Base-by-base conservation (phyloP, 2,797 vertebrate genomes). In the Helarctos malayanus region DNA sequence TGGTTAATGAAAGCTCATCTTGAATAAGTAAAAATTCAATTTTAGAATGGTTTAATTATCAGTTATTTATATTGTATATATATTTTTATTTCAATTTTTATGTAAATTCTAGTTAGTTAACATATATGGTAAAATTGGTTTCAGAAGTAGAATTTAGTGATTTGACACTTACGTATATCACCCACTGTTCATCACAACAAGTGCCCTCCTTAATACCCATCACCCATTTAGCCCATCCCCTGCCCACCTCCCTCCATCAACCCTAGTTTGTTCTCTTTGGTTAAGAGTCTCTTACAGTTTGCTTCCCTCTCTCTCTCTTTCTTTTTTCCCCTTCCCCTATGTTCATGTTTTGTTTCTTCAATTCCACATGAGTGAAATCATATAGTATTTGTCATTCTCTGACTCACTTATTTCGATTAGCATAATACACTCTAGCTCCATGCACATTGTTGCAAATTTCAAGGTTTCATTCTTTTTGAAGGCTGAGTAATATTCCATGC, bases 1-100 rank as follows among this genome's bases (percentile, higher is more conserved):
- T 88, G 4, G 45, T 91, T 94, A 93, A 56, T 92, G n/a, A 63
- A 91, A 95, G 19, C 59, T 7, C 12, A 85, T 75, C 52, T 80
- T 45, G 13, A 76, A 45, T 89, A 1, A 96, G 78, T n/a, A 19
- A 73, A 25, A 63, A 56, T 7, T 93, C 2, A 92, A 23, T 97
- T 96, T 96, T 75, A 84, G 65, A 93, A 68, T 84, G 2, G 5
- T 23, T 18, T 75, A 16, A 32, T 54, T 41, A 49, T 61, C 27
- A 75, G 7, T 84, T 83, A 69, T 65, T 87, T 97, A 29, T 86
- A 79, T 91, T 76, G 89, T 91, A 19, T 75, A 29, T 29, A 29
- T 75, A 29, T 16, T 27, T 75, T 29, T 65, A 65, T n/a, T 68
- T 35, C 18, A 68, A 35, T 68, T 68, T 61, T 35, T 35, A 68